A percentile compares a stretch with the other conserved stretches of the same genome.
These are phyloP conservation scores for Trematocara zebra DNA, from an alignment of 2,113 vertebrate genomes.

Conservation along the genomic window DNA sequence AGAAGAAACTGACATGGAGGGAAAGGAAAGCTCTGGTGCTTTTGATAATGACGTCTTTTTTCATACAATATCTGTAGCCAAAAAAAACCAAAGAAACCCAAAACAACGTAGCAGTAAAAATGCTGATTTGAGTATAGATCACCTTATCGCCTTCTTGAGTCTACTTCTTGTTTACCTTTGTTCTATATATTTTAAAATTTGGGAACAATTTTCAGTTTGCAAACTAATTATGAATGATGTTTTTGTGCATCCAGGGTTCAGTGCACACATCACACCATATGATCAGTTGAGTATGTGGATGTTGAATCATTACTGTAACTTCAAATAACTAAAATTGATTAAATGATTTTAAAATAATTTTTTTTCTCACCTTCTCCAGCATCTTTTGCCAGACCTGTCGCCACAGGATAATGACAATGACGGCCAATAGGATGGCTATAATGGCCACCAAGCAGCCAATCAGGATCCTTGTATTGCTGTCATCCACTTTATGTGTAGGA, in stretches of 20 bases:
- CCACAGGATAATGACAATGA: slow-evolving; percentile 97
- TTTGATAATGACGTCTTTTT: neutral
- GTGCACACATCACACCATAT: neutral
- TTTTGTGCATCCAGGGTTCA: neutral
- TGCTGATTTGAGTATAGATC: neutral
- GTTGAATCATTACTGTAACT: neutral
- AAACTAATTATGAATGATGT: neutral
- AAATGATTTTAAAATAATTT: neutral
- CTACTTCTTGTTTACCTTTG: neutral
- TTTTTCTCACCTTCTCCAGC: slow-evolving; percentile 86
- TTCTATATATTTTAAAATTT: neutral
- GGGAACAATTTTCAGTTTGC: neutral
- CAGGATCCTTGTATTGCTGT: slow-evolving; percentile 92
- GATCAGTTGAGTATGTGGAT: neutral
- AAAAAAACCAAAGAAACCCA: fast-evolving
- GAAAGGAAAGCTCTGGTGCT: neutral
- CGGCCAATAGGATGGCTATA: slow-evolving; percentile 88
- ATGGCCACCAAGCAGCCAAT: slow-evolving; percentile 95
- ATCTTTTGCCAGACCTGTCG: slow-evolving; percentile 98
- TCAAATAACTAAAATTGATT: neutral
- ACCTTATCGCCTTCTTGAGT: neutral
- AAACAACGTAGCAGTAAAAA: neutral
- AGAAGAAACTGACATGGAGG: neutral
- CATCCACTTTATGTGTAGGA: slow-evolving; percentile 90
- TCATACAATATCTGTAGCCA: neutral